These are phyloP conservation scores for Radopholus similis DNA, from an alignment of 1,140 invertebrate genomes.

Conservation along the genomic window DNA sequence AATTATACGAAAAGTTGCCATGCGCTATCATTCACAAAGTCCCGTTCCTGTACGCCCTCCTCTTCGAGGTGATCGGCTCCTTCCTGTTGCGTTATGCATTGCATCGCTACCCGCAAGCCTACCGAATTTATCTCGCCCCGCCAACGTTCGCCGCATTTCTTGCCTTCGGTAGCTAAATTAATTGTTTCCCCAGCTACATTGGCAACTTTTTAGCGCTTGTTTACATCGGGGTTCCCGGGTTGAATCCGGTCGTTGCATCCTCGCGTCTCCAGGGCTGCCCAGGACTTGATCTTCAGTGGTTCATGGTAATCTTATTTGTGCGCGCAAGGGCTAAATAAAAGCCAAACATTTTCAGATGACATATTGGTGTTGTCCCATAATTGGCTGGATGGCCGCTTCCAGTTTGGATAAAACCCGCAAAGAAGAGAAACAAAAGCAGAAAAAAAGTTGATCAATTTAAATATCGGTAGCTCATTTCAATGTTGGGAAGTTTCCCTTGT, in stretches of 20 bases:
- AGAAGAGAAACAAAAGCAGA: slow-evolving; percentile 13
- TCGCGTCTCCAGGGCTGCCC: slow-evolving; percentile 43
- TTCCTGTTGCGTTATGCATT: slow-evolving; percentile 30
- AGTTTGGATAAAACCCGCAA: slow-evolving; percentile 22
- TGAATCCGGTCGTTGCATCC: slow-evolving; percentile 49
- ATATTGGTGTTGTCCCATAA: slow-evolving; percentile 33
- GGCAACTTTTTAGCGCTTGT: slow-evolving; percentile 37
- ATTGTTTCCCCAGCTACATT: slow-evolving; percentile 5
- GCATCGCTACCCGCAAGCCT: background rate
- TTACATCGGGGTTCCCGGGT: slow-evolving; percentile 50
- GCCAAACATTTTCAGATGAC: slow-evolving; percentile 4
- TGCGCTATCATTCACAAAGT: slow-evolving; percentile 46
- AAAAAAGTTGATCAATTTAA: background rate
- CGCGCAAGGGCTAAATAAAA: background rate
- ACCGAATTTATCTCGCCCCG: slow-evolving; percentile 23
- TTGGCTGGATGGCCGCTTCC: slow-evolving; percentile 39
- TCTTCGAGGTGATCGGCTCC: slow-evolving; percentile 35
- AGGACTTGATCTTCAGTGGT: slow-evolving; percentile 41
- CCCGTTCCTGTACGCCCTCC: slow-evolving; percentile 40
- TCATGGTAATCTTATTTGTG: slow-evolving; percentile 5
- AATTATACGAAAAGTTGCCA: slow-evolving; percentile 38
- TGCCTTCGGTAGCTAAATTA: slow-evolving; percentile 33
- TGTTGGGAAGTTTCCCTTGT: too few species aligned
- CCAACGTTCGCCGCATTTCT: slow-evolving; percentile 39
- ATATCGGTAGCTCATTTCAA: too few species aligned